These are phyloP conservation scores for Beris morrisii DNA, from an alignment of 2,888 invertebrate species.

Conservation along the genomic window DNA sequence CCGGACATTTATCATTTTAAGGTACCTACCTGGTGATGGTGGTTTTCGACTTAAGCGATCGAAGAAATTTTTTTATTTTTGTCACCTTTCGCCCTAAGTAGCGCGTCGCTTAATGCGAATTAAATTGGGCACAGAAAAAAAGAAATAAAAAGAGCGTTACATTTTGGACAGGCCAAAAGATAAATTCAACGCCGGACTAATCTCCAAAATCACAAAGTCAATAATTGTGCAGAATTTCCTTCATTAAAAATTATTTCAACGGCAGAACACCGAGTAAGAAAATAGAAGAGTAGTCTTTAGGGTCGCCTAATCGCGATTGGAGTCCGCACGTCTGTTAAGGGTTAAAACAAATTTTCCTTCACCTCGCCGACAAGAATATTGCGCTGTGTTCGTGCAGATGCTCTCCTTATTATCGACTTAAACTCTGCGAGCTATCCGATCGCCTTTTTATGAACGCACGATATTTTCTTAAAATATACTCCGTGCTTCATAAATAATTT, in stretches of 20 bases:
- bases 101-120: too few species aligned
- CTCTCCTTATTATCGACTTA: too few species aligned
- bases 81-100: constrained; percentile 14
- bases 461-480: too few species aligned
- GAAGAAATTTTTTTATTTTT: constrained; percentile 27
- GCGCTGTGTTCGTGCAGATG: constrained; percentile 19
- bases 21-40: too few species aligned
- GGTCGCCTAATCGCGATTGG: constrained; percentile 17
- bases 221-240: constrained; percentile 29
- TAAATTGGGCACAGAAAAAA: too few species aligned
- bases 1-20: too few species aligned
- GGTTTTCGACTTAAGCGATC: background rate
- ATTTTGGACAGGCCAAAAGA: background rate
- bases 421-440: too few species aligned
- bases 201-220: constrained; percentile 26
- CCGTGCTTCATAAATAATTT: constrained; percentile 31
- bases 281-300: background rate
- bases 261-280: too few species aligned
- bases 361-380: constrained; percentile 6
- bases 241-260: constrained; percentile 20
- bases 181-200: constrained; percentile 21
- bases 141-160: too few species aligned
- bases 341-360: constrained; percentile 30
- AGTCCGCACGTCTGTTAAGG: constrained; percentile 25
- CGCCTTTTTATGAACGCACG: too few species aligned